Percentiles rank a stretch among this genome's conserved stretches.
Evolutionary conservation across 2,888 invertebrate genomes (phyloP).

Genomic region (Steinernema carpocapsae): DNA sequence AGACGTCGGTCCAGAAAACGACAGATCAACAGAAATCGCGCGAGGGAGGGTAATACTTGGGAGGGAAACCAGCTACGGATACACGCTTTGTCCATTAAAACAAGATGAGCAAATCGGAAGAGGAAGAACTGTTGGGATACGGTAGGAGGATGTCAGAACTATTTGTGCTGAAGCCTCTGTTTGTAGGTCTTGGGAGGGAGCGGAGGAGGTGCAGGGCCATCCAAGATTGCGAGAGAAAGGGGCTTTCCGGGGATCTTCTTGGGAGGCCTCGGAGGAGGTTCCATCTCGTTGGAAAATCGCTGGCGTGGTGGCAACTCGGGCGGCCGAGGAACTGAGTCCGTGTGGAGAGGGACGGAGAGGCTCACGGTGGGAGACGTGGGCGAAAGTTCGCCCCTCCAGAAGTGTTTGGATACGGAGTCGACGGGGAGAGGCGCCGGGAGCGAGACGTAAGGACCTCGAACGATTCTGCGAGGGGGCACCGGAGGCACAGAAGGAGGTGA

Average conservation of each 20-base stretch:
- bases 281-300: slow-evolving; percentile 35
- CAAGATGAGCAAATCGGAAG: slow-evolving; percentile 5
- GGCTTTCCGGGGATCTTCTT: slow-evolving; percentile 38
- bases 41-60: not conserved
- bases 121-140: not conserved
- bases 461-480: not conserved
- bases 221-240: not conserved
- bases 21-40: not conserved
- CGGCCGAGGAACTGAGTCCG: not conserved
- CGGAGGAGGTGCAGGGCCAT: slow-evolving; percentile 23
- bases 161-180: not conserved
- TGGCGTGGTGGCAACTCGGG: slow-evolving; percentile 1
- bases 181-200: slow-evolving; percentile 39
- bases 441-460: not conserved
- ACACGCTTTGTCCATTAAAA: not conserved
- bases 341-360: slow-evolving; percentile 43
- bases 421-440: not conserved
- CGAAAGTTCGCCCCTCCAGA: slow-evolving; percentile 29
- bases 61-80: not conserved
- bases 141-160: not conserved
- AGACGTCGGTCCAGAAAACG: not conserved
- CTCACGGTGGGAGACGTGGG: slow-evolving; percentile 44
- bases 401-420: slow-evolving; percentile 16
- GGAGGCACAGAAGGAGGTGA: slow-evolving; percentile 5
- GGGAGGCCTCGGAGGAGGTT: slow-evolving; percentile 42